These are phyloP conservation scores for Nibea coibor DNA, from an alignment of 2,113 vertebrate genomes.

Conservation along the genomic window DNA sequence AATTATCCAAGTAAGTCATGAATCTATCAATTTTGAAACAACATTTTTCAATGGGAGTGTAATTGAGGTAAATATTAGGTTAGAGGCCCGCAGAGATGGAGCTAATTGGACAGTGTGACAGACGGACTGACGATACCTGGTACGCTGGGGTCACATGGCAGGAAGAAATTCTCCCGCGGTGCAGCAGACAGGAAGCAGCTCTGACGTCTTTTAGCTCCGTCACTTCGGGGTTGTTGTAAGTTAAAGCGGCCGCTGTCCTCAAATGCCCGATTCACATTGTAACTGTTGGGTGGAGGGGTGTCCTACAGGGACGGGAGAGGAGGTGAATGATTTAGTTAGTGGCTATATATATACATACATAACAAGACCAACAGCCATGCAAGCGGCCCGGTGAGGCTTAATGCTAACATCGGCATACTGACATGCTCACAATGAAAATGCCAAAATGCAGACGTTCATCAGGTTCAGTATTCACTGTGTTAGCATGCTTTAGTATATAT, in stretches of 20 bases:
- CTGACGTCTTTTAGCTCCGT: slow-evolving; percentile 79
- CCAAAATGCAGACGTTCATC: neutral
- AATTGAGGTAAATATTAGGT: slow-evolving; percentile 89
- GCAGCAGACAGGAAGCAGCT: slow-evolving; percentile 83
- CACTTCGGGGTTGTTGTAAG: slow-evolving; percentile 72
- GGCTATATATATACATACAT: neutral
- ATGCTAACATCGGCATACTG: neutral
- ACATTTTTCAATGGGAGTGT: slow-evolving; percentile 84
- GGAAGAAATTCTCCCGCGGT: slow-evolving; percentile 60
- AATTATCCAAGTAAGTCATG: slow-evolving; percentile 90
- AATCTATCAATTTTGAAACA: slow-evolving; percentile 92
- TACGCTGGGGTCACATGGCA: slow-evolving; percentile 24
- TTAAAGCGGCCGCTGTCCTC: slow-evolving; percentile 75
- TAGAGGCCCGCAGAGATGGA: slow-evolving; percentile 77
- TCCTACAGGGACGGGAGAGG: slow-evolving; percentile 70
- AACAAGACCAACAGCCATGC: neutral
- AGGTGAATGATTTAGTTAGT: neutral
- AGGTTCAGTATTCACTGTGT: neutral
- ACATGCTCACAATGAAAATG: neutral
- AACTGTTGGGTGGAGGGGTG: slow-evolving; percentile 82
- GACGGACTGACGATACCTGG: slow-evolving; percentile 66
- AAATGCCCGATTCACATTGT: slow-evolving; percentile 82
- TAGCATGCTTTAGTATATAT: too few species aligned
- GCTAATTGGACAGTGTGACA: slow-evolving; percentile 74
- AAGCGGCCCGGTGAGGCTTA: neutral